A percentile compares a stretch with the other conserved stretches of the same genome.
These are phyloP conservation scores for Magallana gigas DNA, from an alignment of 1,140 invertebrate genomes.

Conservation along the genomic window DNA sequence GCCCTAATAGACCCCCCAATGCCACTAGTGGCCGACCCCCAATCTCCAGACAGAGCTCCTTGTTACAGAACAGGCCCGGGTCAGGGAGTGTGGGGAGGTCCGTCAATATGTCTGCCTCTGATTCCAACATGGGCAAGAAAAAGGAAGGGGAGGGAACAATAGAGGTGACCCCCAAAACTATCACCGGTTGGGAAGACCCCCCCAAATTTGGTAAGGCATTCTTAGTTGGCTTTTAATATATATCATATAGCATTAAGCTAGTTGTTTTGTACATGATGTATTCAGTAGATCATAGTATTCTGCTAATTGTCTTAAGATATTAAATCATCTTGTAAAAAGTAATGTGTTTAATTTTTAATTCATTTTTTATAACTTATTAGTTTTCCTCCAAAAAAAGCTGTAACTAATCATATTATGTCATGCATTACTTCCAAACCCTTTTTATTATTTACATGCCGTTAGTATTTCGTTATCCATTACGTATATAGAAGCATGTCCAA, in stretches of 20 bases:
- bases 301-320: no score
- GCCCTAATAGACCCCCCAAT: background rate
- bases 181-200: conserved; percentile 57
- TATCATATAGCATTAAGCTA: background rate
- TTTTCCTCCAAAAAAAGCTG: no score
- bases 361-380: no score
- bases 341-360: no score
- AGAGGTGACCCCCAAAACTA: conserved; percentile 33
- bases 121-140: conserved; percentile 43
- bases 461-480: no score
- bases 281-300: no score
- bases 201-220: conserved; percentile 44
- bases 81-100: background rate
- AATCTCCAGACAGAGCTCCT: conserved; percentile 3
- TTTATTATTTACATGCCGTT: no score
- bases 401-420: no score
- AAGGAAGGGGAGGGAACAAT: conserved; percentile 40
- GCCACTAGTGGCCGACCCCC: background rate
- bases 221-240: background rate
- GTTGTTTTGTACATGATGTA: background rate
- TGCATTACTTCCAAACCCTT: no score
- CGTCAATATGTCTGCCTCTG: conserved; percentile 36
- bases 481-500: background rate
- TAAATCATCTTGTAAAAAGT: no score
- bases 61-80: conserved; percentile 33